Evolutionary conservation across 2,113 vertebrate species (phyloP).

Genomic region (Calyptomena viridis): DNA sequence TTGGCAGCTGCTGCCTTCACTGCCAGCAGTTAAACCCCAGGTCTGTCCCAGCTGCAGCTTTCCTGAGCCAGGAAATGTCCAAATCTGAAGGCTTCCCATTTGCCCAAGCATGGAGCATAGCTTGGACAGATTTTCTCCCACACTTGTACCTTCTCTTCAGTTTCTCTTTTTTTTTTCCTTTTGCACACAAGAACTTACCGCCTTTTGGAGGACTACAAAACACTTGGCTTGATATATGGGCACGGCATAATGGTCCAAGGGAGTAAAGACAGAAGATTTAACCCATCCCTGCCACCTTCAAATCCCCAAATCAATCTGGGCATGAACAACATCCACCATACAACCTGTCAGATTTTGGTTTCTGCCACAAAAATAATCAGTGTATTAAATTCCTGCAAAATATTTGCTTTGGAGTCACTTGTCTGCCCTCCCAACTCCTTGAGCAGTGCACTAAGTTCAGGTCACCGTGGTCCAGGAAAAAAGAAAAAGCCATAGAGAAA

Average conservation of each 20-base stretch:
- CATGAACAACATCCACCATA: fast-evolving
- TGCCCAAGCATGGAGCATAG: not conserved
- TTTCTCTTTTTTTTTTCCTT: not conserved
- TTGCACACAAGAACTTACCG: not conserved
- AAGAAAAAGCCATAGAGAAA: not conserved
- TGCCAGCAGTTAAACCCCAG: not conserved
- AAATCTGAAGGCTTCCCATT: not conserved
- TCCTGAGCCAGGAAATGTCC: not conserved
- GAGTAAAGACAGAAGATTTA: not conserved
- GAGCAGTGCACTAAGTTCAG: not conserved
- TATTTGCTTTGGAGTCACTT: not conserved
- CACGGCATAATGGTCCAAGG: not conserved
- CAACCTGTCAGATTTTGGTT: not conserved
- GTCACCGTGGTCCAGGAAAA: fast-evolving
- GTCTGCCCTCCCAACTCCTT: not conserved
- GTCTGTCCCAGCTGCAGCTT: not conserved
- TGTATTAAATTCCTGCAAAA: not conserved
- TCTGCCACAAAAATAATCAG: not conserved
- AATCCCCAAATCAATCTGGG: not conserved
- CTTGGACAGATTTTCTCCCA: not conserved
- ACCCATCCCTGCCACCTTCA: not conserved
- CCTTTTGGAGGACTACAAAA: not conserved
- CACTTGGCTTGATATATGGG: fast-evolving
- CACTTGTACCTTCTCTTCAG: not conserved
- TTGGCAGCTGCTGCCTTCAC: not conserved